Evolutionary conservation across 2,797 vertebrate species (phyloP).

Genomic region (Hipposideros larvatus): DNA sequence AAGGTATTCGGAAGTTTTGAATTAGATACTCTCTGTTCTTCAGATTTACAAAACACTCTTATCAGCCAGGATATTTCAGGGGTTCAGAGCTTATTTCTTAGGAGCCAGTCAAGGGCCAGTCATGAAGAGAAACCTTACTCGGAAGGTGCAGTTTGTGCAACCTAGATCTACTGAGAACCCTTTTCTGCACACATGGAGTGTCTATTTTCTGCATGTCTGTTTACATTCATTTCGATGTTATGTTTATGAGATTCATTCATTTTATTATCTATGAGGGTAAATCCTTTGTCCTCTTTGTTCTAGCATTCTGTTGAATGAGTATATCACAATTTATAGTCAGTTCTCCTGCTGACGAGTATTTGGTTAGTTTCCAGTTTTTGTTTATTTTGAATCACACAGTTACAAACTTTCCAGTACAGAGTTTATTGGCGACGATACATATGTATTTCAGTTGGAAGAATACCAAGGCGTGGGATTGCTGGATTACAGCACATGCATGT

Average conservation of each 20-base stretch:
- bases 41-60: background rate
- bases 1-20: background rate
- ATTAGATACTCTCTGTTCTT: background rate
- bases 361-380: background rate
- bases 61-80: background rate
- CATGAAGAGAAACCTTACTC: background rate
- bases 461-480: background rate
- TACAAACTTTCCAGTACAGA: background rate
- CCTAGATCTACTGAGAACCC: background rate
- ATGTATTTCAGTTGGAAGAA: background rate
- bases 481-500: background rate
- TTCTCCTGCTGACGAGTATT: background rate
- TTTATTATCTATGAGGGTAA: background rate
- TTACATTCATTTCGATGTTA: background rate
- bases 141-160: background rate
- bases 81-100: background rate
- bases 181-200: fast-evolving
- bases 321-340: background rate
- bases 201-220: background rate
- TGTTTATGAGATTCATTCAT: background rate
- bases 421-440: background rate
- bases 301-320: background rate
- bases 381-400: background rate
- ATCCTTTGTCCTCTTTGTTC: background rate
- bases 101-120: background rate